Evolutionary conservation across 2,113 vertebrate species (phyloP), one percentile per base, ranked within the genome.

Genomic region (Electrona antarctica): DNA sequence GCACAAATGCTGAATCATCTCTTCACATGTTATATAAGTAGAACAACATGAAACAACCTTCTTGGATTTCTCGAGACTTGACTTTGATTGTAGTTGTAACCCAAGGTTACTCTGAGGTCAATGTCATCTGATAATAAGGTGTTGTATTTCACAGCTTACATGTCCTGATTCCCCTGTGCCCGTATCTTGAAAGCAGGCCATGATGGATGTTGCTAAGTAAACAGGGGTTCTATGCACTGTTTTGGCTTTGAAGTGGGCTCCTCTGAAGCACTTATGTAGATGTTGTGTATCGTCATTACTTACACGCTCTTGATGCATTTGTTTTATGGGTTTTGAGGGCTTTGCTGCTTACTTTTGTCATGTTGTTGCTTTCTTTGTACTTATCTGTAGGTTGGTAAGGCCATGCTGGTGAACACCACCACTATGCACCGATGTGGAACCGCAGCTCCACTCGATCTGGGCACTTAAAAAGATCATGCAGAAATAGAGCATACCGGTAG

Each of bases 391-490:
- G 52, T 54, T 52, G 58, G 64, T 52, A 49, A 58, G 54, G 62
- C 55, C 28, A 51, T 73, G 66, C 59, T 64, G 69, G 54, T 57
- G 58, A 58, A 33, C 47, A 49, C 9, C 48, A 46, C 71, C 33
- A 15, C 70, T 72, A 56, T 62, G 71, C 6, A n/a, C 52, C 28
- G 60, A 61, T 46, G 7, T 71, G 77, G 47, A 77, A 29, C 67
- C 63, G 66, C 85, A 86, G 79, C 47, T 70, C 54, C 68, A 76
- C 62, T 69, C 58, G 33, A 78, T 76, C 12, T 75, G 56, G 60
- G 63, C 64, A 64, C 41, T 54, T 47, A 59, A 47, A 74, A 74
- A 62, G 59, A 56, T 61, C 50, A 0, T 52, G 78, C n/a, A 46
- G 29, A 13, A 45, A 10, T 15, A 11, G 41, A 41, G 51, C 58